Base-by-base conservation (phyloP, 2,113 vertebrate genomes). In the Anseranas semipalmata region DNA sequence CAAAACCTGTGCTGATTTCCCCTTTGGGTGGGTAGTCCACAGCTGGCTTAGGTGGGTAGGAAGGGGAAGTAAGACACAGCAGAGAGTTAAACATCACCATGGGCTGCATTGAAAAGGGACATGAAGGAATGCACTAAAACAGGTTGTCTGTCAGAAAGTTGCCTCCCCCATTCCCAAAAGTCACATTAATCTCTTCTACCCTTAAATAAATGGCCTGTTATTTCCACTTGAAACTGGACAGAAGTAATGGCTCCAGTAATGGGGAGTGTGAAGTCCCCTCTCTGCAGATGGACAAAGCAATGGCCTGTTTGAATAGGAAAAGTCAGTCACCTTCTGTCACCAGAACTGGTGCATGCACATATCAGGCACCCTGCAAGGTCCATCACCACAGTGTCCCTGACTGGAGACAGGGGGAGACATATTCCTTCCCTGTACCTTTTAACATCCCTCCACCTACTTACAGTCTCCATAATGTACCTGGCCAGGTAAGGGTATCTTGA, bases 341-440 rank as follows among this genome's bases (percentile, higher is more conserved):
- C 21, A 24, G 28, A 28, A 8, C 24, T 41, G 21, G 11, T 7
- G 35, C 12, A 20, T 12, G 18, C 4, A 13, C 4, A 2, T 8
- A 19, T 22, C 22, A 8, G 43, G 16, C 55, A 59, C 46, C 55
- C n/a, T 28, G 14, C 15, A 53, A 53, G 15, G 21, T 59, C 45
- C 28, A 11, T 46, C 37, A 15, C 27, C 14, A 0, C 0, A 30
- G 45, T 8, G 15, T 4, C 27, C 35, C 12, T 33, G n/a, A 9
- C 39, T 12, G 15, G 50, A 30, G 19, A 48, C 4, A 13, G 9
- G 8, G 13, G 60, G 9, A 76, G 1, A 65, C 14, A 8, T 9
- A 19, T 30, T 60, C 16, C 43, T 45, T 7, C 21, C 6, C 21
- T 50, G 6, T 15, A 56, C 17, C 12, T 53, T 41, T 58, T 30